Percentiles rank a stretch among this genome's conserved stretches.
phyloP scores from a whole-genome alignment of 2,797 vertebrate species.

The Anolis apletophallus region DNA sequence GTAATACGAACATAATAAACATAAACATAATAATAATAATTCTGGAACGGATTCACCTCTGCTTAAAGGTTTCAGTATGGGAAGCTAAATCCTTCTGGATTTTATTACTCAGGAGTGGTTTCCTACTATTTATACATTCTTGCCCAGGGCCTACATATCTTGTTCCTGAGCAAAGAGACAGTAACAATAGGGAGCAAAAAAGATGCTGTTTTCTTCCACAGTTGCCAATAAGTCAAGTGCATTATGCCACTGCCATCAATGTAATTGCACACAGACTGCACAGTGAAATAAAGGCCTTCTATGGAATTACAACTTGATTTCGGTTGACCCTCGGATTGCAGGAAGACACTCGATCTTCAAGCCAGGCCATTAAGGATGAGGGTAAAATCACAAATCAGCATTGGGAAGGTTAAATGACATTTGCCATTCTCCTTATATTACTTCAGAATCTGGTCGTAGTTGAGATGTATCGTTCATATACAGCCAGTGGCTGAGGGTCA shows the following conservation, averaged over 20 bases:
- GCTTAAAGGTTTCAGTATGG: slow-evolving; percentile 50
- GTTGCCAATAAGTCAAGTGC: slow-evolving; percentile 54
- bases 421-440: slow-evolving; percentile 12
- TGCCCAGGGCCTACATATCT: slow-evolving; percentile 54
- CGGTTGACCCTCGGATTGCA: slow-evolving; percentile 45
- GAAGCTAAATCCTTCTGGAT: slow-evolving; percentile 66
- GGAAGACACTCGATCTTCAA: slow-evolving; percentile 25
- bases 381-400: slow-evolving; percentile 31
- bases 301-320: slow-evolving; percentile 30
- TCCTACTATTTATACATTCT: slow-evolving; percentile 64
- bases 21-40: too few relatives aligned
- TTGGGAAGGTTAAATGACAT: background rate
- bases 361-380: slow-evolving; percentile 33
- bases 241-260: slow-evolving; percentile 38
- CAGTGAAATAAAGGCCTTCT: slow-evolving; percentile 42
- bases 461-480: fast-evolving
- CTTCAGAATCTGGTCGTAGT: background rate
- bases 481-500: background rate
- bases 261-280: slow-evolving; percentile 40
- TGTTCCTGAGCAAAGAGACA: slow-evolving; percentile 59
- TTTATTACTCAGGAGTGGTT: slow-evolving; percentile 75
- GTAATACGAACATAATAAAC: too few relatives aligned
- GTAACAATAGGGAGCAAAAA: slow-evolving; percentile 44
- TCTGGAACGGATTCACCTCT: slow-evolving; percentile 57
- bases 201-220: slow-evolving; percentile 49